Conservation (phyloP, 2,888 invertebrate genomes). For the Vanessa cardui region DNA sequence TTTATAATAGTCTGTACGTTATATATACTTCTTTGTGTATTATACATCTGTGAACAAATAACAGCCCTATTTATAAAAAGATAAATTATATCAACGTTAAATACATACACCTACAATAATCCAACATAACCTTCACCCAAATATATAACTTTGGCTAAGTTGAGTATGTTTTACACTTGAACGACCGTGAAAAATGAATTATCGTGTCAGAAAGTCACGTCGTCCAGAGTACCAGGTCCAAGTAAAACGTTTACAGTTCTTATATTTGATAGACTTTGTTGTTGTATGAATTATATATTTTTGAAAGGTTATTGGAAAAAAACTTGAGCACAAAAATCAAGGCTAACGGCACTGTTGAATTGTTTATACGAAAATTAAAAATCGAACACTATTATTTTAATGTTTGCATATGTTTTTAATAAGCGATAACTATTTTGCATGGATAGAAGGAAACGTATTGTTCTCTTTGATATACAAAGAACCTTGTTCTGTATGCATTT, state of each 20-base stretch:
- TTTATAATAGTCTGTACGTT: slow-evolving; percentile 2
- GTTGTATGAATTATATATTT: too few species aligned
- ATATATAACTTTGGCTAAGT: slow-evolving; percentile 21
- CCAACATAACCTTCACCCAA: slow-evolving; percentile 30
- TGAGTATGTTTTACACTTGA: slow-evolving; percentile 28
- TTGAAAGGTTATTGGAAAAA: slow-evolving; percentile 5
- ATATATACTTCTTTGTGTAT: slow-evolving; percentile 21
- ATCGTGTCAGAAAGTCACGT: slow-evolving; percentile 22
- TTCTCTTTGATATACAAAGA: too few species aligned
- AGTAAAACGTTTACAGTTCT: too few species aligned
- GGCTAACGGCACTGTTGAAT: neutral
- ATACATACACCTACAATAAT: slow-evolving; percentile 8
- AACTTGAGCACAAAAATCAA: neutral
- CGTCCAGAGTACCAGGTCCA: slow-evolving; percentile 12
- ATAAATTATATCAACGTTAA: neutral
- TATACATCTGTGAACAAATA: slow-evolving; percentile 43
- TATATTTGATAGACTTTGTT: too few species aligned
- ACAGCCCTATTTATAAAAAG: slow-evolving; percentile 11
- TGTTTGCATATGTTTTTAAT: neutral
- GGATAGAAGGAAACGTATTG: too few species aligned
- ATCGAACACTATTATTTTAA: neutral
- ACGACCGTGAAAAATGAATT: slow-evolving; percentile 39
- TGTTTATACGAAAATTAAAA: neutral
- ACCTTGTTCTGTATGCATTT: too few species aligned
- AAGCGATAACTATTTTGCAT: neutral